Conservation (phyloP, 1,140 invertebrate genomes). For the Octopus sinensis region DNA sequence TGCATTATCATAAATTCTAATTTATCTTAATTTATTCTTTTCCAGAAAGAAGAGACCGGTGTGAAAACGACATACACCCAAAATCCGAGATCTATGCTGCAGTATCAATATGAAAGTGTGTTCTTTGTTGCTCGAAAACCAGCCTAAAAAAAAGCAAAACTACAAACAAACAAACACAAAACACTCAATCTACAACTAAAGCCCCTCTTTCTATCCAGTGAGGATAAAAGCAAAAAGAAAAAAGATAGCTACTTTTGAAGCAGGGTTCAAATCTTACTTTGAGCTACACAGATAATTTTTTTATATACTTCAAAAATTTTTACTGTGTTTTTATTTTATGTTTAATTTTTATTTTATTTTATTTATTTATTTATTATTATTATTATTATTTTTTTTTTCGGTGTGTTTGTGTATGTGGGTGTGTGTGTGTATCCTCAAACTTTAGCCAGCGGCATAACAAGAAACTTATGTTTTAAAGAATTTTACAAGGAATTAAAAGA, state of each 20-base stretch:
- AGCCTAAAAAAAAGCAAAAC: slow-evolving; percentile 10
- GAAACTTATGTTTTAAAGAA: no score
- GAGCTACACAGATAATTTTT: not conserved
- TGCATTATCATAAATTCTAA: no score
- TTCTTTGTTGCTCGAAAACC: slow-evolving; percentile 85
- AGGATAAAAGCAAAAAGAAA: not conserved
- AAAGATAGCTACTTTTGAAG: not conserved
- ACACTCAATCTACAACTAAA: not conserved
- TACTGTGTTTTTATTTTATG: not conserved
- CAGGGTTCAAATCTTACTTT: not conserved
- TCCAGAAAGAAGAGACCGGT: slow-evolving; percentile 73
- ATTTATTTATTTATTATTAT: no score
- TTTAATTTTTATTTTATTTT: not conserved
- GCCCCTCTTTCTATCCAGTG: no score
- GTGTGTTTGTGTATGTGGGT: no score
- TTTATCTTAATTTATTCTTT: slow-evolving; percentile 36
- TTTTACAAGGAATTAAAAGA: no score
- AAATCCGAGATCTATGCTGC: slow-evolving; percentile 89
- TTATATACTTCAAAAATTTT: not conserved
- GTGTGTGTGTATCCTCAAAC: no score
- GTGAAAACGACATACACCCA: slow-evolving; percentile 85
- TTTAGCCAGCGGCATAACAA: no score
- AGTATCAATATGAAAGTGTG: slow-evolving; percentile 83
- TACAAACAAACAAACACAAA: not conserved
- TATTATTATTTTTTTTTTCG: no score